A percentile compares a stretch with the other conserved stretches of the same genome.
Evolutionary conservation across 2,113 vertebrate genomes (phyloP).

Genomic region (Eudyptes chrysolophus): DNA sequence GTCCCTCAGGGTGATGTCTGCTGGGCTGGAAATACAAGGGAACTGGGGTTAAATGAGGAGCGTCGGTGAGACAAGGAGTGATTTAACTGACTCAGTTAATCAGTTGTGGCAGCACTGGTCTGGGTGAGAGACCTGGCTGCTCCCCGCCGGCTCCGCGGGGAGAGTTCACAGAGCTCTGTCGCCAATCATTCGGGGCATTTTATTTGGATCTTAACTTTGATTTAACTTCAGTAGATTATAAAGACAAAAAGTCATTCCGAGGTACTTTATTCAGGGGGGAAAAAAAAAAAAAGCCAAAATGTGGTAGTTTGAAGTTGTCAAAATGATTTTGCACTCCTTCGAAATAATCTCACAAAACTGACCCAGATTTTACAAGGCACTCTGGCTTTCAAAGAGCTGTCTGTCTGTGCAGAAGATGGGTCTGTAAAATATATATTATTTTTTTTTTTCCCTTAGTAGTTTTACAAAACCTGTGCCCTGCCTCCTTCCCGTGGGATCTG

Average conservation of each 20-base stretch:
- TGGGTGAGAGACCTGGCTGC: not conserved
- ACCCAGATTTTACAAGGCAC: conserved; percentile 37
- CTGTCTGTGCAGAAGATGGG: not conserved
- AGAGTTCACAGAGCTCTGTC: not conserved
- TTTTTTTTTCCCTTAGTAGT: not conserved
- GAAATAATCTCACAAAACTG: conserved; percentile 35
- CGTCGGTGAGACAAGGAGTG: not conserved
- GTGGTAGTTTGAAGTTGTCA: conserved; percentile 11
- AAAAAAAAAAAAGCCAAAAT: not conserved
- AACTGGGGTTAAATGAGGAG: not conserved
- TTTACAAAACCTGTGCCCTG: not conserved
- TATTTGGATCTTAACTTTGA: conserved; percentile 11
- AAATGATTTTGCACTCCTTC: conserved; percentile 33
- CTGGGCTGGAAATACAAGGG: not conserved
- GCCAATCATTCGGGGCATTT: not conserved
- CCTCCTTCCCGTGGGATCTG: not conserved
- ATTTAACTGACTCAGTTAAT: not conserved
- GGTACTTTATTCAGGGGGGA: not conserved
- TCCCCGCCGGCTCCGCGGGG: accelerated
- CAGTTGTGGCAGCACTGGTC: not conserved
- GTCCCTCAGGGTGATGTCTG: not conserved
- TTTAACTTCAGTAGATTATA: conserved; percentile 8
- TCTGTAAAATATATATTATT: not conserved
- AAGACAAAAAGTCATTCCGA: conserved; percentile 15
- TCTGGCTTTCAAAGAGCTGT: not conserved